Evolutionary conservation across 2,797 vertebrate genomes (phyloP).

Genomic region (Leucoraja ocellata): DNA sequence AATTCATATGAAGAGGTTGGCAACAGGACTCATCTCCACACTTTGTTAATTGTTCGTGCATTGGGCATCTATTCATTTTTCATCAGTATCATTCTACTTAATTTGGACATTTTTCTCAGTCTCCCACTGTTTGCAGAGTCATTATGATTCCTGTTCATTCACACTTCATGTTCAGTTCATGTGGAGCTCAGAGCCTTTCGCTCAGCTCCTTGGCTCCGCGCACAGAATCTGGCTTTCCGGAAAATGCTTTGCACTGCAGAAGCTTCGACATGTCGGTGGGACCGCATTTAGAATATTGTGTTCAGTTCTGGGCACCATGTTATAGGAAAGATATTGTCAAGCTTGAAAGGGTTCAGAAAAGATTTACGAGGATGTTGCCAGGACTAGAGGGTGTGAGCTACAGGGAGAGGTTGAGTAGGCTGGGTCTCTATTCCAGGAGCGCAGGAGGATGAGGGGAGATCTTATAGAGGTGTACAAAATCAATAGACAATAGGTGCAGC

Average conservation of each 20-base stretch:
- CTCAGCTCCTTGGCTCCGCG: neutral
- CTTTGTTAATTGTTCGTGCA: neutral
- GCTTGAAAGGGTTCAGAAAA: too few relatives aligned
- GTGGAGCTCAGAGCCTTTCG: neutral
- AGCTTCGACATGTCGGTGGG: too few relatives aligned
- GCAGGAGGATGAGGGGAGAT: too few relatives aligned
- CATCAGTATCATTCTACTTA: neutral
- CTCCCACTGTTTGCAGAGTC: neutral
- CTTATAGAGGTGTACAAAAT: too few relatives aligned
- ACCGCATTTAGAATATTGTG: too few relatives aligned
- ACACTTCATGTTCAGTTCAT: neutral
- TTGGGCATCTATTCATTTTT: neutral
- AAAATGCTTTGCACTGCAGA: neutral
- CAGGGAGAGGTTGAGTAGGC: too few relatives aligned
- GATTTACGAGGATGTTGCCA: too few relatives aligned
- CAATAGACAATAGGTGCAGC: too few relatives aligned
- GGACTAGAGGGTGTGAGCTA: too few relatives aligned
- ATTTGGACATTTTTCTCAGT: neutral
- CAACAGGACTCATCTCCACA: neutral
- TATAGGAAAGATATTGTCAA: too few relatives aligned
- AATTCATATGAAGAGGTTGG: neutral
- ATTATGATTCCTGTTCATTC: slow-evolving; percentile 7
- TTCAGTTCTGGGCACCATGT: too few relatives aligned
- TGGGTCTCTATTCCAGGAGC: too few relatives aligned
- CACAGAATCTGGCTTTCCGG: neutral